These are phyloP conservation scores for Hirudinaria manillensis DNA, from an alignment of 2,888 invertebrate species.

Conservation along the genomic window DNA sequence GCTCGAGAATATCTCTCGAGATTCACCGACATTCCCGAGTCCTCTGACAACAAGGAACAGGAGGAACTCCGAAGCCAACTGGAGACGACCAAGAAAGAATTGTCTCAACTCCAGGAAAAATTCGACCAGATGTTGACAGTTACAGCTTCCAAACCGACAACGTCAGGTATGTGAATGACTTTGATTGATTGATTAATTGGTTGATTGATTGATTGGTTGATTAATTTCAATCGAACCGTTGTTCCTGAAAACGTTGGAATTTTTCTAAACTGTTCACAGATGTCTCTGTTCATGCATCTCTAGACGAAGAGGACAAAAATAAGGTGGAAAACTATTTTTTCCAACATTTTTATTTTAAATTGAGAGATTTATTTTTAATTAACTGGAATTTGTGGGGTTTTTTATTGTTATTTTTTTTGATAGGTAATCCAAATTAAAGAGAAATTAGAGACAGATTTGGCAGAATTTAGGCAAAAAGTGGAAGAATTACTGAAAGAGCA, in stretches of 20 bases:
- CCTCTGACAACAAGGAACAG: slow-evolving; percentile 15
- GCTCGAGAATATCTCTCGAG: slow-evolving; percentile 29
- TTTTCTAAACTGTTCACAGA: too few relatives aligned
- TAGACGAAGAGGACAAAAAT: too few relatives aligned
- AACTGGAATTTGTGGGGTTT: too few relatives aligned
- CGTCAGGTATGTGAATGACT: neutral
- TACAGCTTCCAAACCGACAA: neutral
- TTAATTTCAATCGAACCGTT: neutral
- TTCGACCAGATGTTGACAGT: neutral
- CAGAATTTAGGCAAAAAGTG: neutral
- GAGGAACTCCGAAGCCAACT: slow-evolving; percentile 18
- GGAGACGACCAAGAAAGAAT: slow-evolving; percentile 24
- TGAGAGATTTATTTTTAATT: too few relatives aligned
- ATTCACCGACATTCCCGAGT: slow-evolving; percentile 4
- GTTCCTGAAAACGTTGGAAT: too few relatives aligned
- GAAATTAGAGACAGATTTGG: neutral
- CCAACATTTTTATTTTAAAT: too few relatives aligned
- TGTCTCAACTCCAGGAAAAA: slow-evolving; percentile 24
- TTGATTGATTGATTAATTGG: neutral
- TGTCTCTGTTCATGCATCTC: too few relatives aligned
- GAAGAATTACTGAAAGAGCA: neutral
- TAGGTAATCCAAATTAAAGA: too few relatives aligned
- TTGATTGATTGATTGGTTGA: neutral
- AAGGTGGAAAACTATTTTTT: too few relatives aligned
- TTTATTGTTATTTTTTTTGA: too few relatives aligned